These are phyloP conservation scores for Sciurus carolinensis DNA, from an alignment of 2,797 vertebrate species.

Conservation along the genomic window DNA sequence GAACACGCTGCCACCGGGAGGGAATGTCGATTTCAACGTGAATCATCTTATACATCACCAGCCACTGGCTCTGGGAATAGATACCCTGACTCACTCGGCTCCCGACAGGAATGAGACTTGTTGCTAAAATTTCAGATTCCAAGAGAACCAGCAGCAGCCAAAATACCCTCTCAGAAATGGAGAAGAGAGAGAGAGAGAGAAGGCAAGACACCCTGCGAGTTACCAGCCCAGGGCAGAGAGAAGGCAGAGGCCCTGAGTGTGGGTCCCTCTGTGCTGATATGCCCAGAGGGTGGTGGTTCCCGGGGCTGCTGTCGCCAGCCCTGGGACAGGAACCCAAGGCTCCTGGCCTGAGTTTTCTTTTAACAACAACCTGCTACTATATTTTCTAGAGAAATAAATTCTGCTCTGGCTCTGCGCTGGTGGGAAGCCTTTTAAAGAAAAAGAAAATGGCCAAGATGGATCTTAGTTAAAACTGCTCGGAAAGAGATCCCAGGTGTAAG, in stretches of 20 bases:
- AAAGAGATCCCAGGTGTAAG: not conserved
- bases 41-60: constrained; percentile 77
- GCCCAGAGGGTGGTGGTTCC: not conserved
- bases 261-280: constrained; percentile 39
- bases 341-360: constrained; percentile 46
- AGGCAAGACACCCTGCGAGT: not conserved
- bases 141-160: constrained; percentile 76
- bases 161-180: constrained; percentile 16
- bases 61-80: constrained; percentile 78
- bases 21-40: constrained; percentile 83
- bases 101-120: constrained; percentile 81
- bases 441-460: constrained; percentile 70
- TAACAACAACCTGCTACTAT: constrained; percentile 74
- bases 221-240: not conserved
- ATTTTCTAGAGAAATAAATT: constrained; percentile 82
- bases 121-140: constrained; percentile 82
- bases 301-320: constrained; percentile 29
- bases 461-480: constrained; percentile 79
- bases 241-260: not conserved
- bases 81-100: constrained; percentile 86
- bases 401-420: constrained; percentile 60
- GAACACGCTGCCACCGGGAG: constrained; percentile 51
- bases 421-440: constrained; percentile 66
- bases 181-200: no score
- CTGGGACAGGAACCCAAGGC: not conserved